Conservation (phyloP, 2,113 vertebrate genomes). For the Thunnus thynnus region DNA sequence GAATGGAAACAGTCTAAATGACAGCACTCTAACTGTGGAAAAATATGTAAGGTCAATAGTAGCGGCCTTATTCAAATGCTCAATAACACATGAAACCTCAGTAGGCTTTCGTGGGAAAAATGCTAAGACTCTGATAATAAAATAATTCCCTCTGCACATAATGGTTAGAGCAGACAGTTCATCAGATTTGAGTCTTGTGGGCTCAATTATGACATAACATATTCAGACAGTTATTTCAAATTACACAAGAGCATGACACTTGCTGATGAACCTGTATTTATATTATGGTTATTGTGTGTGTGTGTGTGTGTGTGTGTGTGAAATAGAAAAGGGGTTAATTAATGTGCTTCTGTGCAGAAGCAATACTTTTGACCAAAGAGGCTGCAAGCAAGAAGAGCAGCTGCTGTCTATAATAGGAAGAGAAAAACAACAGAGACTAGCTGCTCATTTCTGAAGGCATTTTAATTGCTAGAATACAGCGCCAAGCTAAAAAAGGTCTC, state of each 20-base stretch:
- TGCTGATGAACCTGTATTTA: conserved; percentile 40
- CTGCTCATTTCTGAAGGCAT: conserved; percentile 74
- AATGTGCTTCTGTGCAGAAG: conserved; percentile 41
- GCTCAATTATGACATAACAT: conserved; percentile 43
- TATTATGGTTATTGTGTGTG: background rate
- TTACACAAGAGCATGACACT: conserved; percentile 11
- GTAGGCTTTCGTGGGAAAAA: background rate
- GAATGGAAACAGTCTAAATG: conserved; percentile 1
- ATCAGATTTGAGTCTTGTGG: conserved; percentile 23
- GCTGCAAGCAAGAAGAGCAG: conserved; percentile 28
- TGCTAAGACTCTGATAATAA: conserved; percentile 8
- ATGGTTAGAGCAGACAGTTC: background rate
- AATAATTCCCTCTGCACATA: conserved; percentile 13
- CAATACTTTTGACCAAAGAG: conserved; percentile 34
- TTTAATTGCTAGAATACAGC: conserved; percentile 77
- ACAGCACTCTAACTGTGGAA: background rate
- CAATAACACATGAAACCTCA: background rate
- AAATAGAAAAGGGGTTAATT: conserved; percentile 47
- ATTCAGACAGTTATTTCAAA: conserved; percentile 44
- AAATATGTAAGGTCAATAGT: background rate
- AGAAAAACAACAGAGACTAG: conserved; percentile 71
- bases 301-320: background rate
- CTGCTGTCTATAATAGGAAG: conserved; percentile 61
- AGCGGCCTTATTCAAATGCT: conserved; percentile 16
- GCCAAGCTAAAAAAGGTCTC: conserved; percentile 76